phyloP scores from a whole-genome alignment of 2,113 vertebrate genomes.

The Otocyon megalotis region DNA sequence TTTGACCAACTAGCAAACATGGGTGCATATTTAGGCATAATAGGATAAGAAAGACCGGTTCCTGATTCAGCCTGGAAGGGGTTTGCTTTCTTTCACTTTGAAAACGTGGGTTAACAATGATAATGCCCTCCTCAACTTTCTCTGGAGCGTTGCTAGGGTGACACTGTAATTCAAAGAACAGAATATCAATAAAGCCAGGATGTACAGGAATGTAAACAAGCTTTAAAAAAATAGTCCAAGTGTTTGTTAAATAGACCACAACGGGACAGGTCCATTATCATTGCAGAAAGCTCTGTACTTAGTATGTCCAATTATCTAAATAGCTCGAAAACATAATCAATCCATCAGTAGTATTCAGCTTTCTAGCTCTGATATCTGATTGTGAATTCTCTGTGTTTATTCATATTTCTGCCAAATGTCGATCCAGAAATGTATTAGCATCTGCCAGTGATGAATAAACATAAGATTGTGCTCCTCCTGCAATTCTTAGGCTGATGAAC shows the following conservation, averaged over 20 bases:
- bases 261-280: conserved; percentile 86
- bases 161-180: conserved; percentile 85
- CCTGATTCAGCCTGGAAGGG: neutral
- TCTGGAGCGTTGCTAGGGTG: conserved; percentile 77
- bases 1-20: neutral
- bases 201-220: conserved; percentile 87
- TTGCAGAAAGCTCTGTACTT: conserved; percentile 86
- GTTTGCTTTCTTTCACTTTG: conserved; percentile 52
- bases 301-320: conserved; percentile 88
- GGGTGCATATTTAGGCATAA: neutral
- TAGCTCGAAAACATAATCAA: conserved; percentile 87
- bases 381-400: conserved; percentile 84
- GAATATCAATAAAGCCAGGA: conserved; percentile 86
- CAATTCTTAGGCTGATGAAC: conserved; percentile 53
- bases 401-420: conserved; percentile 81
- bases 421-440: conserved; percentile 82
- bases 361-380: conserved; percentile 80
- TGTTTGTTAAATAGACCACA: conserved; percentile 89
- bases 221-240: conserved; percentile 83
- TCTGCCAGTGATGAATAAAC: conserved; percentile 80
- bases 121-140: conserved; percentile 80
- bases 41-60: neutral
- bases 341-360: conserved; percentile 84
- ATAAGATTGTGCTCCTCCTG: conserved; percentile 40
- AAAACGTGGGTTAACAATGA: conserved; percentile 71